Evolutionary conservation across 92 coral and sea anemone genomes (phyloP).

Genomic region (Muricea muricata): DNA sequence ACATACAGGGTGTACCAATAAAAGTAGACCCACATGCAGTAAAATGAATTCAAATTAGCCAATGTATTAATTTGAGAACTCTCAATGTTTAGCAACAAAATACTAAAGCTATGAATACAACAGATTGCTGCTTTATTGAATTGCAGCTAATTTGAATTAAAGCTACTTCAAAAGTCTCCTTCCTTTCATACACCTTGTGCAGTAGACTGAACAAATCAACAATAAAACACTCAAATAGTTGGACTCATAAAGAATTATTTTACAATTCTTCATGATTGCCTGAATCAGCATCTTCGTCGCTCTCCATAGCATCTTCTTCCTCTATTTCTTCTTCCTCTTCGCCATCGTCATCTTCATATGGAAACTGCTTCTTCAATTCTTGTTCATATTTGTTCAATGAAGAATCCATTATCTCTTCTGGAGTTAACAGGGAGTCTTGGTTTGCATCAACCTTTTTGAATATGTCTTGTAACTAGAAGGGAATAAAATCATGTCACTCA

Average conservation of each 20-base stretch:
- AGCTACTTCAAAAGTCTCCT: no score
- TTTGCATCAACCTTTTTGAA: constrained; percentile 76
- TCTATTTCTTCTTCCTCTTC: constrained; percentile 27
- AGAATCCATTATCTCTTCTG: constrained; percentile 73
- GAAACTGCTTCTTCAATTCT: constrained; percentile 28
- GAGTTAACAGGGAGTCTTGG: constrained; percentile 74
- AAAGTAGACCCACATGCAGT: no score
- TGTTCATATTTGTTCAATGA: constrained; percentile 59
- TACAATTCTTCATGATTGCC: neutral
- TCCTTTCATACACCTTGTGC: no score
- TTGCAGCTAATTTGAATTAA: no score
- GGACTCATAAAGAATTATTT: neutral
- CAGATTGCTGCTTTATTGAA: no score
- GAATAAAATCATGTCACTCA: neutral
- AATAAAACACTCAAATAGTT: no score
- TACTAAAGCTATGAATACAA: no score
- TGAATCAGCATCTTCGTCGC: neutral
- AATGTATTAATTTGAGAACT: no score
- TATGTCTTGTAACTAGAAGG: constrained; percentile 46
- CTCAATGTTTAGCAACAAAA: no score
- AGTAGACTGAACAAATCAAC: no score
- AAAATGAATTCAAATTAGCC: no score
- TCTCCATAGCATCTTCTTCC: constrained; percentile 11
- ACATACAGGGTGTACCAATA: no score
- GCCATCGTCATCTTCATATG: constrained; percentile 38